Evolutionary conservation across 1,140 invertebrate genomes (phyloP), one percentile per base, ranked within the genome.

Genomic region (Tribolium madens): DNA sequence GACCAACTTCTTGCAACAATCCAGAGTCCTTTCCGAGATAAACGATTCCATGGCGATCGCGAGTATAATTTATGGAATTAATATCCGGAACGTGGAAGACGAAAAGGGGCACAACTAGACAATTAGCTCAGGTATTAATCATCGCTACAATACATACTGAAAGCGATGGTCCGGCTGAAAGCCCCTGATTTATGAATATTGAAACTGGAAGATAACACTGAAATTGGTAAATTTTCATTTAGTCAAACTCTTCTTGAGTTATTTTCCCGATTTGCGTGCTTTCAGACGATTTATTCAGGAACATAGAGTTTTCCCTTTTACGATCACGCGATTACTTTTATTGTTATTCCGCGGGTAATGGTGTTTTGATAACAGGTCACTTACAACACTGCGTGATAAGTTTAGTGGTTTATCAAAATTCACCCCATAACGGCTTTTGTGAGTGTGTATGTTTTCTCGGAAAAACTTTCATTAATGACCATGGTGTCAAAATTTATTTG

Each of bases 11-110:
- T 64, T 64, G 57, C 17, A 18, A 21, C 52, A 57, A 57, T 18
- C 52, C 68, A 46, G 13, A 15, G 68, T 47, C 47, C 42, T 47
- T 18, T 36, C n/a, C 33, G 47, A 71, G 69, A 71, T 53, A 72
- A 72, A 72, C 70, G 70, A 71, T 71, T 71, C 68, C 33, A 46
- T 46, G 50, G 70, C 70, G 70, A 72, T 71, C 69, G 69, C 17
- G 13, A 46, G 33, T 72, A 68, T 76, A 78, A 78, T 78, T 78
- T 78, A 78, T 78, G 77, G 77, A 78, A 78, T 78, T 78, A 78
- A 78, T 78, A 78, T 78, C 77, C 77, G 77, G 77, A 74, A 33
- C 21, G 53, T 17, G 48, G 60, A 48, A 57, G 73, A 17, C 69
- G 36, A 48, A 14, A 26, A 52, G 50, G 46, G 50, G 48, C n/a